phyloP scores from a whole-genome alignment of 2,888 invertebrate genomes.

The Melanostoma scalare region DNA sequence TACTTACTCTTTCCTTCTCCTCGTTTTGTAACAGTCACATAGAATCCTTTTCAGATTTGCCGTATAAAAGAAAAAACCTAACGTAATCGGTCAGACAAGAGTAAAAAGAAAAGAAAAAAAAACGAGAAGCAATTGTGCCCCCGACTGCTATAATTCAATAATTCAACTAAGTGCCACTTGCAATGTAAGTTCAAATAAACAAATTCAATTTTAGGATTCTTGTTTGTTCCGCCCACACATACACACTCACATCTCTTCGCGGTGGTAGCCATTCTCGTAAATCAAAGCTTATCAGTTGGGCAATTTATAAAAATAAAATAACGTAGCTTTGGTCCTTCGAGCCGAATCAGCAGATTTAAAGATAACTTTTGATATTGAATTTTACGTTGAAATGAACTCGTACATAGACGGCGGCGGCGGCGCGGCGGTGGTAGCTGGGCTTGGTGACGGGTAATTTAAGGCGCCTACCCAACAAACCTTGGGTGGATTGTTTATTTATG shows the following conservation, averaged over 20 bases:
- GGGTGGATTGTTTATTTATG: slow-evolving; percentile 50
- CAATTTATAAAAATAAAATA: slow-evolving; percentile 46
- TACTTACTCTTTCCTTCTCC: too few species aligned
- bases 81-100: too few species aligned
- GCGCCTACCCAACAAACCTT: neutral
- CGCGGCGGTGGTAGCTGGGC: neutral
- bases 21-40: too few species aligned
- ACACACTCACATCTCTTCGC: slow-evolving; percentile 31
- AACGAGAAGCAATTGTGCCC: too few species aligned
- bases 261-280: slow-evolving; percentile 32
- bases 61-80: too few species aligned
- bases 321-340: slow-evolving; percentile 47
- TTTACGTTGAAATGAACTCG: slow-evolving; percentile 52
- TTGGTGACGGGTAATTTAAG: too few species aligned
- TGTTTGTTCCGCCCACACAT: too few species aligned
- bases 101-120: too few species aligned
- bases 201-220: slow-evolving; percentile 41
- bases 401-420: slow-evolving; percentile 17
- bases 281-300: slow-evolving; percentile 50
- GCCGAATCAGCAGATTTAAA: slow-evolving; percentile 50
- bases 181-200: slow-evolving; percentile 61
- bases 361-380: slow-evolving; percentile 41
- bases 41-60: too few species aligned
- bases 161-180: slow-evolving; percentile 19
- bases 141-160: neutral